phyloP scores from a whole-genome alignment of 2,113 vertebrate genomes.

The Gymnorhina tibicen region DNA sequence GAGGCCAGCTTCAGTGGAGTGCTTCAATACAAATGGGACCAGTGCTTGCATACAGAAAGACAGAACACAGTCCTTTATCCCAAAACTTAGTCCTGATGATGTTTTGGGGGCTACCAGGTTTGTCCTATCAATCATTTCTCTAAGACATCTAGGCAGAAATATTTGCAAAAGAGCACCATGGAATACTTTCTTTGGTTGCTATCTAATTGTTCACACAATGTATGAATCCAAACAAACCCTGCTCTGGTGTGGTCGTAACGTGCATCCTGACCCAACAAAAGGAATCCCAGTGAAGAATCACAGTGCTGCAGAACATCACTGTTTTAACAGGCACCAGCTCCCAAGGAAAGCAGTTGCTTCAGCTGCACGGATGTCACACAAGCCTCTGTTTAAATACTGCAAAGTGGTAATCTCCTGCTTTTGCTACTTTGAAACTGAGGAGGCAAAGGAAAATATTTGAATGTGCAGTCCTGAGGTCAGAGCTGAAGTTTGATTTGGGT shows the following conservation, averaged over 20 bases:
- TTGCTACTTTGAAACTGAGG: slow-evolving; percentile 54
- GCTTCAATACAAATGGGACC: background rate
- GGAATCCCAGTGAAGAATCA: background rate
- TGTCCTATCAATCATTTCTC: background rate
- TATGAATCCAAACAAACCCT: background rate
- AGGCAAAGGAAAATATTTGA: slow-evolving; percentile 65
- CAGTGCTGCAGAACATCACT: background rate
- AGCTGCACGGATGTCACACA: background rate
- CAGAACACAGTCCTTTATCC: background rate
- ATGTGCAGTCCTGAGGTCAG: slow-evolving; percentile 74
- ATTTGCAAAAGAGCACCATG: background rate
- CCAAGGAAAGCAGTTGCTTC: background rate
- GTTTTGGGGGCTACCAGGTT: background rate
- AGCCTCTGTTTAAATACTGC: slow-evolving; percentile 17
- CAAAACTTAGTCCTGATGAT: background rate
- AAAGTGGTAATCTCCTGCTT: slow-evolving; percentile 57
- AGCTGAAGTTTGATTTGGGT: slow-evolving; percentile 70
- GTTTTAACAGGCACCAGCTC: background rate
- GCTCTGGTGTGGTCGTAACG: background rate
- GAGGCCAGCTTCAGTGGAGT: background rate
- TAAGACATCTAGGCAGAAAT: background rate
- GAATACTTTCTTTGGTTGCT: background rate
- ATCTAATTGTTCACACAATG: background rate
- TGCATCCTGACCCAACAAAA: background rate
- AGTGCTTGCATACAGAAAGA: background rate